Evolutionary conservation across 2,797 vertebrate genomes (phyloP), one percentile per base, ranked within the genome.

Genomic region (Gallinago nigripennis): DNA sequence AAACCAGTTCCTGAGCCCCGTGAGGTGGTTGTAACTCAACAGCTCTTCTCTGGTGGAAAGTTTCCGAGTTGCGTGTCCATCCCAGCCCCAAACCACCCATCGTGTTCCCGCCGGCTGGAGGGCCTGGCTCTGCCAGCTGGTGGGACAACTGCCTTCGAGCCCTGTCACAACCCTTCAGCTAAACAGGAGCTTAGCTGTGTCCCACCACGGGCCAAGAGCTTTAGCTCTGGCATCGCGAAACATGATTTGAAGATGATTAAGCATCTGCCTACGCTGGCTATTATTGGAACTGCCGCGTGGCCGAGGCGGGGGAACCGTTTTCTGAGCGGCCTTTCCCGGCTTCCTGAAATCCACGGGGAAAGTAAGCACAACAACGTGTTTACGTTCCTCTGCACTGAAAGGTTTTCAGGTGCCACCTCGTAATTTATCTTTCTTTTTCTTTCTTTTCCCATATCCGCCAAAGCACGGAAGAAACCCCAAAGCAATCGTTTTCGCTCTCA

Each of bases 171-270:
- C 77, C 58, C 77, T 11, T 28, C 17, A 68, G 70, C 92, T 92
- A 16, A 94, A 41, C 63, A 88, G 90, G 94, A 95, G 94, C 88
- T 94, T 89, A 85, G 68, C 94, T 95, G 96, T 97, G 96, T 94
- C 71, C 68, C 60, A 16, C 68, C 1, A 2, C 0, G 0, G 71
- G 93, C 93, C 95, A 95, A 60, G 83, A 64, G 95, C 86, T 92
- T 90, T 85, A 35, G 73, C 12, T 85, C 93, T 87, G 88, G 81
- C 93, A 68, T 1, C 20, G 78, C 8, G 12, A 60, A 51, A 73
- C 70, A 31, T 64, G 92, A 77, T 85, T 95, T 64, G 86, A 54
- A 17, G 86, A 57, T 92, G 94, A 94, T 95, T 11, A 82, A 95
- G 88, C 77, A 70, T 85, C 86, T 90, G 93, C 95, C 93, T 21